Evolutionary conservation across 1,140 invertebrate species (phyloP), one percentile per base, ranked within the genome.

Genomic region (Matsumurasca onukii): DNA sequence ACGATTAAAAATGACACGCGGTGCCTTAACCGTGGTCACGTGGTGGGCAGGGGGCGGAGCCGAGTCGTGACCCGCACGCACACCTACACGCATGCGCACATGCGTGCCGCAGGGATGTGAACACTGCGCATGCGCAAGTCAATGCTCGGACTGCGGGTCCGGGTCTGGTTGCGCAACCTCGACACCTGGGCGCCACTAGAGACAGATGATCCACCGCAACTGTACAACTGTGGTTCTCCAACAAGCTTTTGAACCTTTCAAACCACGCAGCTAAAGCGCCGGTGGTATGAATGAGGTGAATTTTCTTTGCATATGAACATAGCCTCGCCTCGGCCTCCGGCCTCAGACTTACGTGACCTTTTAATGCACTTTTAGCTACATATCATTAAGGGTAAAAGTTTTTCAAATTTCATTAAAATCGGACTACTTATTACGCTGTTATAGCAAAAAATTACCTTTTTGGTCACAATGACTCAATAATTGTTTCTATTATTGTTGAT

Each of bases 11-110:
- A 55, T 20, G 5, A 45, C 12, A 45, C 39, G n/a, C 39, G 39
- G 12, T 12, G 12, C 12, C 39, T 12, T n/a, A 45, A 12, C 12
- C 39, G n/a, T n/a, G n/a, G 12, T 12, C 39, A 45, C 39, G n/a
- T n/a, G n/a, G 12, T 12, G 12, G n/a, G 12, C 12, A 12, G n/a
- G 12, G n/a, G 12, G n/a, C 39, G n/a, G 12, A 45, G 12, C 12
- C 39, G n/a, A 12, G n/a, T n/a, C 12, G 12, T 12, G 12, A 45
- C 39, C 12, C 39, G n/a, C 39, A 45, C 39, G n/a, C 39, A 45
- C 39, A 45, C 39, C 12, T n/a, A 45, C 39, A 45, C 39, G n/a
- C 39, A 45, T 45, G n/a, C 39, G 39, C 39, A 45, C 39, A n/a
- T n/a, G n/a, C 39, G n/a, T 45, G 12, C 39, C 12, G 12, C 12